Evolutionary conservation across 2,113 vertebrate genomes (phyloP).

Genomic region (Ibidorhyncha struthersii): DNA sequence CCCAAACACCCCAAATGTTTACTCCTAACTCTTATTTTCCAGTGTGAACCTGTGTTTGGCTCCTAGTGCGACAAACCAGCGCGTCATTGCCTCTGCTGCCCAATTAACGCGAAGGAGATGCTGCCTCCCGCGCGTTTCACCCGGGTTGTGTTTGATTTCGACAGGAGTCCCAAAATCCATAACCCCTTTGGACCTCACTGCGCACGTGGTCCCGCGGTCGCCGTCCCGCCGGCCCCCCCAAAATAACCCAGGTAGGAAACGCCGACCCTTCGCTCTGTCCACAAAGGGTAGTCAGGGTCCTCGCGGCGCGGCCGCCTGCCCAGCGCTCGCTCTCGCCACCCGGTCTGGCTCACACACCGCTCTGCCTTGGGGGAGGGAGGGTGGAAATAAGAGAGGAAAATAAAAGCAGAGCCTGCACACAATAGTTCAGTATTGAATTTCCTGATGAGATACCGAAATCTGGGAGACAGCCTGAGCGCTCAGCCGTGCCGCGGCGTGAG

Average conservation of each 20-base stretch:
- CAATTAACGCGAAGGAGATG: accelerated
- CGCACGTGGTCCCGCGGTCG: accelerated
- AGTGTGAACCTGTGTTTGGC: background rate
- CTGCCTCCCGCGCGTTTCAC: accelerated
- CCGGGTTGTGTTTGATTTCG: background rate
- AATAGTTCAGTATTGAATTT: background rate
- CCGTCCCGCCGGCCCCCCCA: accelerated
- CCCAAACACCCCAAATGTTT: background rate
- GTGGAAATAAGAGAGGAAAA: background rate
- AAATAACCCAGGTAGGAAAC: accelerated
- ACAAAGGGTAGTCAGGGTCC: background rate
- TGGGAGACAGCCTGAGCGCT: background rate
- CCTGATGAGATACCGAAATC: background rate
- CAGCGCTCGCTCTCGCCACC: background rate
- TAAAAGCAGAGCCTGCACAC: background rate
- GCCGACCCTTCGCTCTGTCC: background rate
- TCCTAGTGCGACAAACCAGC: accelerated
- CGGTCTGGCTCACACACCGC: accelerated
- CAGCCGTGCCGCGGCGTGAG: background rate
- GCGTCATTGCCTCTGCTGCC: accelerated
- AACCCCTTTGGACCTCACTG: background rate
- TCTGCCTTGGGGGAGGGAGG: background rate
- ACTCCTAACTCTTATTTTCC: background rate
- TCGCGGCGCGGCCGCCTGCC: background rate
- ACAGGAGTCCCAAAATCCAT: too few species aligned